Evolutionary conservation across 2,113 vertebrate genomes (phyloP).

Genomic region (Coregonus clupeaformis): DNA sequence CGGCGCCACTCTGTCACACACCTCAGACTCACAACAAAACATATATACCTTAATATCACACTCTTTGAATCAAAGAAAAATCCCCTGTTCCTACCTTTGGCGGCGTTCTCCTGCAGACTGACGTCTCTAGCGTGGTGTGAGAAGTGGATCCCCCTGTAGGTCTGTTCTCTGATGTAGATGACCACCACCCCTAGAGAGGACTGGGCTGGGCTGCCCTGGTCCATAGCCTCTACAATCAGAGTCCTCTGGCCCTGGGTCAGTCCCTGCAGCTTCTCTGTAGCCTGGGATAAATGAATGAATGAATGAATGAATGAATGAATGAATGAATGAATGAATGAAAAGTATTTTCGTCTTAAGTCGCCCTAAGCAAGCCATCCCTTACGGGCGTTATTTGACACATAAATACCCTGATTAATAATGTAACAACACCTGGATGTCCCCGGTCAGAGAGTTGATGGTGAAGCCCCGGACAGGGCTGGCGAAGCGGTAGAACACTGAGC

Average conservation of each 20-base stretch:
- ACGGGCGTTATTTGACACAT: no score
- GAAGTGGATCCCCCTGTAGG: constrained; percentile 85
- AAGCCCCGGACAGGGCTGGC: constrained; percentile 79
- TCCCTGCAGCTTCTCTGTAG: constrained; percentile 72
- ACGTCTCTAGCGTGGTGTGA: constrained; percentile 81
- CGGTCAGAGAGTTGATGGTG: constrained; percentile 91
- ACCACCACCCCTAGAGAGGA: constrained; percentile 91
- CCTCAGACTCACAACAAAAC: neutral
- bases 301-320: no score
- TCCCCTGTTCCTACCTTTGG: constrained; percentile 73
- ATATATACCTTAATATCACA: no score
- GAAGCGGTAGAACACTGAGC: constrained; percentile 93
- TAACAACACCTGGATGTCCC: constrained; percentile 77
- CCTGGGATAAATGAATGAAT: constrained; percentile 4
- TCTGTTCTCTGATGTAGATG: constrained; percentile 85
- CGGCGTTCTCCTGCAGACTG: constrained; percentile 85
- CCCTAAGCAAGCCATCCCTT: no score
- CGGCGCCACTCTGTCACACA: no score
- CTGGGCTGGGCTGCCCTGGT: constrained; percentile 88
- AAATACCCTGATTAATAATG: no score
- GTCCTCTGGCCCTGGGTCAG: constrained; percentile 83
- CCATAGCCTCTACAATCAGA: constrained; percentile 90
- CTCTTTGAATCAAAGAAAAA: no score
- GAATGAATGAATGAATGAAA: no score
- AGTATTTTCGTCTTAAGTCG: no score